Evolutionary conservation across 2,888 invertebrate species (phyloP).

Genomic region (Amphipyra tragopoginis): DNA sequence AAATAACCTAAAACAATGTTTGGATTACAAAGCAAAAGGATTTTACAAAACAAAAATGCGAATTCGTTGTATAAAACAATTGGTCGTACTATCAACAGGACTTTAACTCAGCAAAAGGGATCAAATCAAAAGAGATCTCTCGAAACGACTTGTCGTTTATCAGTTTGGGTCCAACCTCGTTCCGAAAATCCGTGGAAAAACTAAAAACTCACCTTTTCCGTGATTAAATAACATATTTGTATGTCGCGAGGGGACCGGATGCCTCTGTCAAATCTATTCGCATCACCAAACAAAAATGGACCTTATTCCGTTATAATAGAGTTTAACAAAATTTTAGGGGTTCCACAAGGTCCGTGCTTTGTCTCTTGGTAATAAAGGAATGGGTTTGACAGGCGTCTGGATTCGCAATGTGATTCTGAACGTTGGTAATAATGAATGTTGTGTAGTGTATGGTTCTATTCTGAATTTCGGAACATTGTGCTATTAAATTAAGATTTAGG

Average conservation of each 20-base stretch:
- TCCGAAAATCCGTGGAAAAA: constrained; percentile 18
- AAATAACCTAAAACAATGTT: no score
- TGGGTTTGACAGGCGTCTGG: constrained; percentile 23
- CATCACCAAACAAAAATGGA: neutral
- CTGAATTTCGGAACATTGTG: neutral
- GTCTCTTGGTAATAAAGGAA: constrained; percentile 31
- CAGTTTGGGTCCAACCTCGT: constrained; percentile 3
- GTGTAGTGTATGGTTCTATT: neutral
- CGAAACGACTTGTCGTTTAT: constrained; percentile 26
- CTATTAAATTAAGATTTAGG: constrained; percentile 32
- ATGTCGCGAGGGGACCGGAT: constrained; percentile 11
- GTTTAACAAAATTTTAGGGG: neutral
- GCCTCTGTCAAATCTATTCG: constrained; percentile 4
- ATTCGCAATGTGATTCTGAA: constrained; percentile 16
- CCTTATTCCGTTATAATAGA: neutral
- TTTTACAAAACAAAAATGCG: no score
- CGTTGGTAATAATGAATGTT: constrained; percentile 2
- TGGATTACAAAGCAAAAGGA: no score
- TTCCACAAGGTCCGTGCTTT: constrained; percentile 17
- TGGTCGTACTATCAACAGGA: constrained; percentile 12
- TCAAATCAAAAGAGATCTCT: constrained; percentile 31
- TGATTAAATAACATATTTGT: constrained; percentile 43
- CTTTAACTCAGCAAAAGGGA: constrained; percentile 22
- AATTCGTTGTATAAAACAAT: neutral
- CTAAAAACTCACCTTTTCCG: constrained; percentile 31